Conservation (phyloP, 2,113 vertebrate species). For the Ifrita kowaldi region DNA sequence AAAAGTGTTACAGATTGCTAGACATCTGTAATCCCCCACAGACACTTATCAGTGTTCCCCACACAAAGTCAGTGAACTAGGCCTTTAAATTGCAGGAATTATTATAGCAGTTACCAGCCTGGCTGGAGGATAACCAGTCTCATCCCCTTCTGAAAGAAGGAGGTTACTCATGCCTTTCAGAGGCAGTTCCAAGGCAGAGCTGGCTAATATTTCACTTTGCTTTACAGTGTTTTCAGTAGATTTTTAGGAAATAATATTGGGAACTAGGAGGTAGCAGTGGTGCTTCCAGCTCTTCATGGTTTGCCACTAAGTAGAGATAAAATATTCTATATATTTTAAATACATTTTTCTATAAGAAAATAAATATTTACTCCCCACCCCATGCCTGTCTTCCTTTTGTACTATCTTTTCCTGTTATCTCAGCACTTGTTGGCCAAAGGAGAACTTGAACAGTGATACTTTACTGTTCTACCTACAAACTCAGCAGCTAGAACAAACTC, state of each 20-base stretch:
- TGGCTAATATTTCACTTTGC: neutral
- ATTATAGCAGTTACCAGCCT: neutral
- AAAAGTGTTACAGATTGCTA: neutral
- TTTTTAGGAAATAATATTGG: neutral
- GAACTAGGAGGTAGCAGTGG: neutral
- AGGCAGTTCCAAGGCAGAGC: rapidly evolving
- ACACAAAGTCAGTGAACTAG: neutral
- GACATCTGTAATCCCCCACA: neutral
- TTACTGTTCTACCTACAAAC: neutral
- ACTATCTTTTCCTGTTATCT: neutral
- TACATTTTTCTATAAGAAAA: neutral
- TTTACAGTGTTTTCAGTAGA: neutral
- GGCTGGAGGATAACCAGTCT: neutral
- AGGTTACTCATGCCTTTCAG: neutral
- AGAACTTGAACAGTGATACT: neutral
- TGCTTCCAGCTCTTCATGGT: neutral
- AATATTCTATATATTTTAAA: neutral
- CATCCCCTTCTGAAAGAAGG: neutral
- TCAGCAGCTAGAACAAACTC: neutral
- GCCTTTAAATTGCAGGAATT: neutral
- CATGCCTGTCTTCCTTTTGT: neutral
- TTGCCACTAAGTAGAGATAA: neutral
- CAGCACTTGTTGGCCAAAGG: neutral
- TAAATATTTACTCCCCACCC: neutral
- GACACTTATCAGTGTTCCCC: neutral